Percentiles rank a stretch among this genome's conserved stretches.
phyloP scores from a whole-genome alignment of 2,797 vertebrate genomes.

The Enteromius paludinosus region DNA sequence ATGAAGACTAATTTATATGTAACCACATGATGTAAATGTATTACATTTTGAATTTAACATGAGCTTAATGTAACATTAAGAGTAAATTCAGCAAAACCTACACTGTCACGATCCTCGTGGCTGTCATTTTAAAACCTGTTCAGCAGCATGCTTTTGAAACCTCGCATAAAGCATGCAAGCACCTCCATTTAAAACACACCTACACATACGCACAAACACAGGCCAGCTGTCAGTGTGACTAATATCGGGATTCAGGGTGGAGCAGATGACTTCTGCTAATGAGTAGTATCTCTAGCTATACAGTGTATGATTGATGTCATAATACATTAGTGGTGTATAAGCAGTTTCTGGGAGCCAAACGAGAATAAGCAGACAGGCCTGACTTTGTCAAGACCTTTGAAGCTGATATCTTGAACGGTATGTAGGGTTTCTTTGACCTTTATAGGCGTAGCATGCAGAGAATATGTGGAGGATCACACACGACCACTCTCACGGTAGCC shows the following conservation, averaged over 20 bases:
- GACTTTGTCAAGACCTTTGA: constrained; percentile 20
- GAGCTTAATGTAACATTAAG: background rate
- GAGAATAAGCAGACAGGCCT: background rate
- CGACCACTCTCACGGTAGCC: background rate
- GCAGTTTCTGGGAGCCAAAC: background rate
- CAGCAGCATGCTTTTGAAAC: constrained; percentile 35
- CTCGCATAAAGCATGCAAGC: background rate
- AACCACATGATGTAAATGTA: background rate
- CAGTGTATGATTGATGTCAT: constrained; percentile 13
- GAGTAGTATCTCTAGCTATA: constrained; percentile 34
- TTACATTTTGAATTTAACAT: background rate
- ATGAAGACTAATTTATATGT: background rate
- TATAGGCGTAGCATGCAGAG: background rate
- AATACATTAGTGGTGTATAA: constrained; percentile 1
- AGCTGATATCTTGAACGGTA: background rate
- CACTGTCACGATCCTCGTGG: background rate
- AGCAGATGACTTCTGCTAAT: constrained; percentile 37
- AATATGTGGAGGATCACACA: constrained; percentile 14
- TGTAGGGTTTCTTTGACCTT: constrained; percentile 21
- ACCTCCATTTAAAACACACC: constrained; percentile 31
- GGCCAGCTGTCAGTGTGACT: constrained; percentile 42
- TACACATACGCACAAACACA: background rate
- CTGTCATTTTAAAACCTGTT: constrained; percentile 32
- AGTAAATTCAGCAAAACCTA: background rate
- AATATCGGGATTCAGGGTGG: constrained; percentile 36